Evolutionary conservation across 2,797 vertebrate species (phyloP).

Genomic region (Echiichthys vipera): DNA sequence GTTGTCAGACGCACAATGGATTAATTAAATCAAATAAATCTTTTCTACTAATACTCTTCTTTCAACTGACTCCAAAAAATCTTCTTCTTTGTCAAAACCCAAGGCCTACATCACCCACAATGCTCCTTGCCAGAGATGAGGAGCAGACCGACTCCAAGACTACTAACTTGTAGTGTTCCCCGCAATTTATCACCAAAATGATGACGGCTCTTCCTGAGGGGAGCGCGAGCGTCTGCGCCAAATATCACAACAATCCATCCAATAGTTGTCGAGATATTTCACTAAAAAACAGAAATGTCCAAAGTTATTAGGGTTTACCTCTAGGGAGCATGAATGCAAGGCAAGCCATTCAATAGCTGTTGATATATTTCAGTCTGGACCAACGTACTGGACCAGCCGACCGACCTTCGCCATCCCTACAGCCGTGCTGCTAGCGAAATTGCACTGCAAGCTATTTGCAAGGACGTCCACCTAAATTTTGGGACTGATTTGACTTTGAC

Average conservation of each 20-base stretch:
- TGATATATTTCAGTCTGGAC: not conserved
- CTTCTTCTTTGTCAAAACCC: too few relatives aligned
- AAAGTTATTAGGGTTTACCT: not conserved
- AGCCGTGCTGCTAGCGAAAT: not conserved
- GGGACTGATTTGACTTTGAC: conserved; percentile 51
- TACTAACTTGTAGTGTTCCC: too few relatives aligned
- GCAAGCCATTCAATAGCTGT: not conserved
- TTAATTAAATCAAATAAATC: too few relatives aligned
- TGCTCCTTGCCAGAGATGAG: too few relatives aligned
- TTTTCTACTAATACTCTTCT: too few relatives aligned
- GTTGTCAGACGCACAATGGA: too few relatives aligned
- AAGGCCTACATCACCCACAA: too few relatives aligned
- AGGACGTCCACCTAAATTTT: conserved; percentile 6
- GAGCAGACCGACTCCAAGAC: too few relatives aligned
- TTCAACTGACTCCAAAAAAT: too few relatives aligned
- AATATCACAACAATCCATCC: not conserved
- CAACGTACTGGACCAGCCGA: not conserved
- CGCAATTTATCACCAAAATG: too few relatives aligned
- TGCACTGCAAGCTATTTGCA: not conserved
- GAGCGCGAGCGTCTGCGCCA: too few relatives aligned
- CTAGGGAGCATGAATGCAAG: not conserved
- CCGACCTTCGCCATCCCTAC: not conserved
- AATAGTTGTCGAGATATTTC: not conserved
- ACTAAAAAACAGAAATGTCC: not conserved
- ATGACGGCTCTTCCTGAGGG: too few relatives aligned